A percentile compares a stretch with the other conserved stretches of the same genome.
These are phyloP conservation scores for Cataglyphis livida DNA, from an alignment of 2,888 invertebrate species.

Conservation along the genomic window DNA sequence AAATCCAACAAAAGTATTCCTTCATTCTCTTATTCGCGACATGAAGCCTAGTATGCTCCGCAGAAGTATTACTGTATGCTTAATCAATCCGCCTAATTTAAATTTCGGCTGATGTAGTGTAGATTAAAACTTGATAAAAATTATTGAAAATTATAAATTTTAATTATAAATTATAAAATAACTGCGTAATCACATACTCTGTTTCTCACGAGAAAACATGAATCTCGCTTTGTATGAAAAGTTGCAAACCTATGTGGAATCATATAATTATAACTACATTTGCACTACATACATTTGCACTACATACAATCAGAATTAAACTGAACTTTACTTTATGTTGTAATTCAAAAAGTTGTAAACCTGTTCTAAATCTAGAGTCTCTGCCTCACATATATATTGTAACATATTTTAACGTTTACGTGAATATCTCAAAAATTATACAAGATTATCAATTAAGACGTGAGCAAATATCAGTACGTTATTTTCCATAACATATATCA, in stretches of 20 bases:
- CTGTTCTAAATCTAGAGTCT: background rate
- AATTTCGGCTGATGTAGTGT: slow-evolving; percentile 2
- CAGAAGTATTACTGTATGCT: slow-evolving; percentile 13
- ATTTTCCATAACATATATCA: background rate
- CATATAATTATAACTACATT: background rate
- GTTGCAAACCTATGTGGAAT: background rate
- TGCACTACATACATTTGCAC: background rate
- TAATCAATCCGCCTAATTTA: slow-evolving; percentile 19
- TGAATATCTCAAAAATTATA: background rate
- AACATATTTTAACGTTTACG: background rate
- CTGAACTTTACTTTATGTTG: background rate
- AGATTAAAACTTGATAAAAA: slow-evolving; percentile 18
- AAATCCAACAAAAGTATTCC: slow-evolving; percentile 54
- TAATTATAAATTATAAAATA: background rate
- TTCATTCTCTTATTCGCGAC: slow-evolving; percentile 47
- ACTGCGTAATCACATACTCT: background rate
- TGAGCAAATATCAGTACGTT: no score
- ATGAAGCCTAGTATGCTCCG: slow-evolving; percentile 5
- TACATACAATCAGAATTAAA: background rate
- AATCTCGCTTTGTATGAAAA: background rate
- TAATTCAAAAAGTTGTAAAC: background rate
- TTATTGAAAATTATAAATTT: background rate
- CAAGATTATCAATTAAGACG: no score
- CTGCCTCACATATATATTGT: background rate
- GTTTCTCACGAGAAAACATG: background rate